Evolutionary conservation across 2,113 vertebrate genomes (phyloP), one percentile per base, ranked within the genome.

Genomic region (Macquaria australasica): DNA sequence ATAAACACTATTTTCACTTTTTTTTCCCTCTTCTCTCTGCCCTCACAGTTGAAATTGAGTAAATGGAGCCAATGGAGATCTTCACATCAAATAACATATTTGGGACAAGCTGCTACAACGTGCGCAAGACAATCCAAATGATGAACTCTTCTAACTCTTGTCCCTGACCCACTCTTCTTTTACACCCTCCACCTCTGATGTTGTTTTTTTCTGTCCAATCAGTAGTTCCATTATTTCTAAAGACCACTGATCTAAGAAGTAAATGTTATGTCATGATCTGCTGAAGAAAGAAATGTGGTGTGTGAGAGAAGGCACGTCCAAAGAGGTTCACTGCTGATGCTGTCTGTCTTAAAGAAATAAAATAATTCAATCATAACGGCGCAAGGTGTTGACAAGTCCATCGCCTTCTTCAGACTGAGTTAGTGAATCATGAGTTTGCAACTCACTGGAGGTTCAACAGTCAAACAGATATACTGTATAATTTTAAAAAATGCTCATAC

Each of bases 341-440:
- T 87, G 80, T 89, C 84, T 91, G 84, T 92, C 77, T 85, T 76
- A 77, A 88, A 91, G 55, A 88, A 91, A 93, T 93, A 86, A 92
- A 87, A 75, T 53, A 81, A 88, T 90, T 81, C 64, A 81, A n/a
- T 71, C 34, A 70, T 79, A 16, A 81, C 5, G 11, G 62, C 72
- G 53, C 50, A 73, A 25, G 15, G 2, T 77, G 45, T 74, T 58
- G 23, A 50, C 23, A 28, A 50, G 25, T 73, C 25, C 8, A 1
- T 87, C 39, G 11, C 15, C 1, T 59, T 63, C 16, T 51, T 50
- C 11, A 8, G 11, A 28, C 39, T 45, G 1, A 28, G n/a, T 8
- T 31, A 21, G n/a, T 23, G 34, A 81, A n/a, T 60, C 16, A 31
- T 34, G 4, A 11, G 16, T 31, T 18, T 43, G 62, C 23, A 9